Percentiles rank a stretch among this genome's conserved stretches.
Conservation (phyloP, 2,888 invertebrate species). For the Julus scanicus region DNA sequence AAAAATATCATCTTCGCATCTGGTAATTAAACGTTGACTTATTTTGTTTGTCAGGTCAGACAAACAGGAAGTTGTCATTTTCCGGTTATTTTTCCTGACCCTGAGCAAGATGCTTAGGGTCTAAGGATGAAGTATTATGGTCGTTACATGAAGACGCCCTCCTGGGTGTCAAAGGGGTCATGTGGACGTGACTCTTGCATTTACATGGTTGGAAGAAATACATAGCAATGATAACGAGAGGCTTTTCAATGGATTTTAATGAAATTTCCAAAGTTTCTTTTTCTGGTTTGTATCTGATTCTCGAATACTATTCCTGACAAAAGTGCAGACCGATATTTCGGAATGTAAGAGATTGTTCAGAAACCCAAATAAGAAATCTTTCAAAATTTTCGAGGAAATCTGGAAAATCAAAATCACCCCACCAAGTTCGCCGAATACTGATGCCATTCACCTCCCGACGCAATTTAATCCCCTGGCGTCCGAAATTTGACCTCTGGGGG, state of each 20-base stretch:
- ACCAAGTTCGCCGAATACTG: neutral
- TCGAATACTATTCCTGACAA: no score
- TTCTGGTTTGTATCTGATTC: neutral
- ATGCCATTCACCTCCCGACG: neutral
- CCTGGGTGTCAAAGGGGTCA: neutral
- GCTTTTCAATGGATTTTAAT: neutral
- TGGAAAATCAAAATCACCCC: no score
- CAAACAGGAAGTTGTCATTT: neutral
- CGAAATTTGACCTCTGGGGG: neutral
- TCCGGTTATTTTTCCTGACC: neutral
- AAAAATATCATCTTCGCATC: neutral
- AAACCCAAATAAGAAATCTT: no score
- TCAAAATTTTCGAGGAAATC: no score
- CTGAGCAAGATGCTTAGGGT: neutral
- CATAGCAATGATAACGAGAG: no score
- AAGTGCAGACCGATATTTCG: no score
- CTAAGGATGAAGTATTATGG: neutral
- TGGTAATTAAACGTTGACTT: neutral
- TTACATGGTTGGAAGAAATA: neutral
- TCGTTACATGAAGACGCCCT: neutral
- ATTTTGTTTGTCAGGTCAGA: neutral
- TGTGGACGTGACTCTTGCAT: neutral
- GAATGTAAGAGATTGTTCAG: no score
- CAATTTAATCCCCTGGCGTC: neutral
- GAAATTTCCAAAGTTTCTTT: neutral